Conservation (phyloP, 2,113 vertebrate species). For the Fulica atra region DNA sequence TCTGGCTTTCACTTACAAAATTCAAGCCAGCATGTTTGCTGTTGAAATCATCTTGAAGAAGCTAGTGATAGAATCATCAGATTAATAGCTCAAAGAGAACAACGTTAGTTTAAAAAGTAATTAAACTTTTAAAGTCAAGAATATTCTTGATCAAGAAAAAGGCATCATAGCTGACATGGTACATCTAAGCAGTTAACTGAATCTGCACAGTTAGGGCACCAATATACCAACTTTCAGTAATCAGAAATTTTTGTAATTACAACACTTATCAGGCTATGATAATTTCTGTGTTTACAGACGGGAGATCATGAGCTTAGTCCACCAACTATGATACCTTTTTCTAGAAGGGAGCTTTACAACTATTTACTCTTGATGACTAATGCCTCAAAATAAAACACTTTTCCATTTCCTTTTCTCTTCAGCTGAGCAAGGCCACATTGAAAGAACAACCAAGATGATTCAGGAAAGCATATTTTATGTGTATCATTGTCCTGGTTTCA, state of each 20-base stretch:
- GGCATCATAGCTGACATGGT: background rate
- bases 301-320: background rate
- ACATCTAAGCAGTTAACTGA: background rate
- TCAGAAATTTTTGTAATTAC: background rate
- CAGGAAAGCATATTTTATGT: background rate
- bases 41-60: background rate
- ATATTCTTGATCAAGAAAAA: background rate
- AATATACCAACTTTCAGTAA: background rate
- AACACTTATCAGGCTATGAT: background rate
- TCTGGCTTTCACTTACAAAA: background rate
- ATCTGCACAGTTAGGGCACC: background rate
- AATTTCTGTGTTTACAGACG: background rate
- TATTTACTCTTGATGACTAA: background rate
- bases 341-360: background rate
- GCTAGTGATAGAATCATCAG: rapidly evolving
- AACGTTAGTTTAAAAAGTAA: background rate
- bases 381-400: background rate
- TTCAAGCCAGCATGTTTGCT: background rate
- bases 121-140: background rate
- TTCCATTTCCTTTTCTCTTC: background rate
- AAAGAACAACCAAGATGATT: background rate
- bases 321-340: background rate
- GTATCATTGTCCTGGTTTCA: too few relatives aligned
- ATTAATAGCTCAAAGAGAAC: background rate
- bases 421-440: background rate